Conservation (phyloP, 2,113 vertebrate genomes). For the Regulus satrapa region DNA sequence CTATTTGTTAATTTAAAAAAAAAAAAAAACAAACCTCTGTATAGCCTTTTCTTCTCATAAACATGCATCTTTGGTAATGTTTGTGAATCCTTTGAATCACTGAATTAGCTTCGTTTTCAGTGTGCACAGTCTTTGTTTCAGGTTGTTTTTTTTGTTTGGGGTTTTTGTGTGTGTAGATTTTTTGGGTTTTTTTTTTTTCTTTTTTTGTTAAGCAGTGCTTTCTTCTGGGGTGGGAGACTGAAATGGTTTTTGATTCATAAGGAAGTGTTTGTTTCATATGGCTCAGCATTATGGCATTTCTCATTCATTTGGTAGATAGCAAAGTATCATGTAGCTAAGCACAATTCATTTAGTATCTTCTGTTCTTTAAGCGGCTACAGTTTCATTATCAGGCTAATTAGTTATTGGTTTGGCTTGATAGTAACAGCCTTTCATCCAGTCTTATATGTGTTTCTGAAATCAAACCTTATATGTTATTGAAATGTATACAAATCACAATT, state of each 20-base stretch:
- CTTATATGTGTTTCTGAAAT: neutral
- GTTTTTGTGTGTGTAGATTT: accelerated
- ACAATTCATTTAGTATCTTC: neutral
- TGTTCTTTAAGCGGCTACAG: neutral
- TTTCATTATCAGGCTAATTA: too few relatives aligned
- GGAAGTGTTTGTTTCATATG: neutral
- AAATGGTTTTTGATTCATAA: neutral
- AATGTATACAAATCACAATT: neutral
- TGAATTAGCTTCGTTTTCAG: neutral
- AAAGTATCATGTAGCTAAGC: neutral
- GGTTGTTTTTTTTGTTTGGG: neutral
- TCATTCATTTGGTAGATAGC: neutral
- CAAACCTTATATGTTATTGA: neutral
- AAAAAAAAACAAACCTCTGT: neutral
- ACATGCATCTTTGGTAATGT: neutral
- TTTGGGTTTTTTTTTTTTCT: neutral
- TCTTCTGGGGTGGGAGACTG: neutral
- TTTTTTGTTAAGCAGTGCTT: neutral
- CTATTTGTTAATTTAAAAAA: neutral
- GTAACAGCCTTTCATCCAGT: neutral
- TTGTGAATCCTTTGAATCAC: neutral
- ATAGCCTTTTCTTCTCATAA: neutral
- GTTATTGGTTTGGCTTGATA: neutral
- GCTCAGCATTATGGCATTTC: neutral
- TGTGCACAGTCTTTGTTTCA: neutral